Conservation (phyloP, 2,797 vertebrate species). For the Pseudomugil tenellus region DNA sequence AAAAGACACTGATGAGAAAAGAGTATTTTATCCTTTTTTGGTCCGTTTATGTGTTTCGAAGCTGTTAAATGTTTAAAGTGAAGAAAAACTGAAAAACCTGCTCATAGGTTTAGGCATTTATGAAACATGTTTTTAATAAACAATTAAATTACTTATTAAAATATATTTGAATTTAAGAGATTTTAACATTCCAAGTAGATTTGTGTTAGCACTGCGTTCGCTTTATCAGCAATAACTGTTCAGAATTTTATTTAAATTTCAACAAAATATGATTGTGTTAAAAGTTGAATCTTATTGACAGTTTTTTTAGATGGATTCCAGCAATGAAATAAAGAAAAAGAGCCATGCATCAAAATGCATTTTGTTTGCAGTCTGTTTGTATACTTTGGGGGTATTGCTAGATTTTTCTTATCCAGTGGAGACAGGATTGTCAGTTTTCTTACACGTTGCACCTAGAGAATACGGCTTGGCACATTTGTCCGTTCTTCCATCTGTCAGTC, state of each 20-base stretch:
- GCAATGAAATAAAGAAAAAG: conserved; percentile 15
- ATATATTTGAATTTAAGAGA: neutral
- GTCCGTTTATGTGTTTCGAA: conserved; percentile 15
- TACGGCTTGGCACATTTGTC: conserved; percentile 56
- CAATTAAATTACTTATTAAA: neutral
- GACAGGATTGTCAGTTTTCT: conserved; percentile 67
- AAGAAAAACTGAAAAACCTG: conserved; percentile 3
- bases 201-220: neutral
- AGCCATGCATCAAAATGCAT: conserved; percentile 33
- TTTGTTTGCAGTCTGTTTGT: conserved; percentile 55
- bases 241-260: conserved; percentile 3
- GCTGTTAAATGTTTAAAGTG: neutral
- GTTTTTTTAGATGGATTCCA: too few species aligned
- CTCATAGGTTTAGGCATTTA: conserved; percentile 13
- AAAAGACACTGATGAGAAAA: conserved; percentile 5
- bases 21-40: conserved; percentile 2
- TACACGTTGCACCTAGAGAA: conserved; percentile 52
- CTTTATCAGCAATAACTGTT: conserved; percentile 12
- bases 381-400: conserved; percentile 33
- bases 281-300: too few species aligned
- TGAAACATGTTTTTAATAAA: conserved; percentile 5
- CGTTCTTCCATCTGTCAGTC: conserved; percentile 70
- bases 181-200: conserved; percentile 2
- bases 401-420: conserved; percentile 60
- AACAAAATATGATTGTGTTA: too few species aligned